Base-by-base conservation (phyloP, 2,113 vertebrate genomes). In the Hyaena hyaena region DNA sequence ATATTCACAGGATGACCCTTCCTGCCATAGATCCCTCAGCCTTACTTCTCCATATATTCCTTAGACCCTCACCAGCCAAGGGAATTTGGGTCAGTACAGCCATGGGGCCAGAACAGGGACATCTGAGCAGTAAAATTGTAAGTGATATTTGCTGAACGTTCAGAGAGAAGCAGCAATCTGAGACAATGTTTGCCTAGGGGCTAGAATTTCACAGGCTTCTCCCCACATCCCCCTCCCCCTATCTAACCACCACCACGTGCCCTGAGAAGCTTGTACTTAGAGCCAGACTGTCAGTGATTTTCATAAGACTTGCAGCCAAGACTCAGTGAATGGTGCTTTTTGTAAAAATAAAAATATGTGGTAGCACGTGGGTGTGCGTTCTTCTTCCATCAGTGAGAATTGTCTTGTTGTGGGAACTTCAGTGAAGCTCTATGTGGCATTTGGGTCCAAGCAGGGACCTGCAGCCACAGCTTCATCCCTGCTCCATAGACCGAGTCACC, bases 211-310 rank as follows among this genome's bases (percentile, higher is more conserved):
- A 19, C 3, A 55, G 43, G 0, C 43, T 33, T 21, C 24, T 73
- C 19, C 48, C 2, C 0, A 2, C n/a, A 35, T 24, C 65, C 23
- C 11, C 26, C 43, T 35, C 33, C 74, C 14, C 39, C 2, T 0
- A 4, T 23, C 39, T 33, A 58, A 61, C 58, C 12, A 23, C 11
- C 17, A 55, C 65, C 48, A 17, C 3, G 2, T 26, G 43, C 69
- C 76, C 81, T 61, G 15, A 43, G 61, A 58, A 53, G 63, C n/a
- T 21, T 66, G 12, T 24, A 24, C 35, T 86, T 68, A 35, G 28
- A 45, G 50, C 28, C 43, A 11, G 28, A 55, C 23, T 43, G 15
- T n/a, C 10, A 17, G 16, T 2, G 17, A 88, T 79, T 69, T 83
- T 73, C 43, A 53, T 16, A 53, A 66, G 35, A 76, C 33, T 35